phyloP scores from a whole-genome alignment of 2,888 invertebrate genomes.

The Ophion obscuratus region DNA sequence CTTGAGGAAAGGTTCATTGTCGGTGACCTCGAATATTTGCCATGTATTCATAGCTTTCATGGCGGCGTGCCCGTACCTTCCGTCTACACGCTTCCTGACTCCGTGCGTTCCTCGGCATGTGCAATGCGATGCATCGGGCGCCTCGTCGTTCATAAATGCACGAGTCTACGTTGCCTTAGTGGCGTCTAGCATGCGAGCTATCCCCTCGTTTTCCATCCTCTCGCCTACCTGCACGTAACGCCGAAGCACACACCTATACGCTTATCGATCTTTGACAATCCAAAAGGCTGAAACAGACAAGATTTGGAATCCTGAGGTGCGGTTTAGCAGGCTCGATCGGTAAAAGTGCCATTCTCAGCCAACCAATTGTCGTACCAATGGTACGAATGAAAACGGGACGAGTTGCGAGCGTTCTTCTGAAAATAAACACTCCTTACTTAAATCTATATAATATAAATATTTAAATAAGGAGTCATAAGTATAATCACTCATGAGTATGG shows the following conservation, averaged over 20 bases:
- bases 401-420: no score
- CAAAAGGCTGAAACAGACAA: conserved; percentile 3
- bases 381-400: no score
- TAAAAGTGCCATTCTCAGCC: no score
- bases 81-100: conserved; percentile 11
- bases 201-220: conserved; percentile 14
- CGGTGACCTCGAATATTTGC: conserved; percentile 71
- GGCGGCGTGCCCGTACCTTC: conserved; percentile 18
- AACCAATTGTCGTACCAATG: no score
- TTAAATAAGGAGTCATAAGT: no score
- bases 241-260: neutral
- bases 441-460: no score
- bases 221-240: neutral
- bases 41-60: conserved; percentile 53
- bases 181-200: conserved; percentile 77
- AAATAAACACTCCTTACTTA: no score
- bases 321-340: no score
- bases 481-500: no score
- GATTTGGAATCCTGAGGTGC: neutral
- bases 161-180: conserved; percentile 78
- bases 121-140: conserved; percentile 13
- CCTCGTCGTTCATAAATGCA: conserved; percentile 80
- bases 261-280: conserved; percentile 30
- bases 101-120: conserved; percentile 8
- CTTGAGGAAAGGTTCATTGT: conserved; percentile 78